phyloP scores from a whole-genome alignment of 2,888 invertebrate species.

The Dryococelus australis region DNA sequence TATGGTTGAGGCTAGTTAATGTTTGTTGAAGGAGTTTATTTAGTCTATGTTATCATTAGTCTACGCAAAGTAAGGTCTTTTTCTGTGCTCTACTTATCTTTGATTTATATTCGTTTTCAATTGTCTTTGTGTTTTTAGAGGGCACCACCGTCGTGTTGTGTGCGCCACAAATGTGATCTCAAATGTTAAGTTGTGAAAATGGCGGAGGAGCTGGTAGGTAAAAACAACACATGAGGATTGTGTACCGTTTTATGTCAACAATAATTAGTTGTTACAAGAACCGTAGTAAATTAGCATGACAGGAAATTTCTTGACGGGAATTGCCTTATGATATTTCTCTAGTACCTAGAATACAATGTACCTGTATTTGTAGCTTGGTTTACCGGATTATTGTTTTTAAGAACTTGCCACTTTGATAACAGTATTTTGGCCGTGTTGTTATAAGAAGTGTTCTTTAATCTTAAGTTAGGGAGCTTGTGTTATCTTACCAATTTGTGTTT shows the following conservation, averaged over 20 bases:
- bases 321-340: neutral
- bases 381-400: neutral
- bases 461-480: neutral
- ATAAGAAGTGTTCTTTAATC: neutral
- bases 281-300: neutral
- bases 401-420: neutral
- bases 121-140: slow-evolving; percentile 50
- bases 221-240: slow-evolving; percentile 51
- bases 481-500: neutral
- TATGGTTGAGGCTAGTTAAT: no score
- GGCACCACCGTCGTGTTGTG: slow-evolving; percentile 48
- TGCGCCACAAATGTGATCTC: slow-evolving; percentile 31
- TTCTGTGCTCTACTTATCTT: neutral
- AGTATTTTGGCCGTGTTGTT: neutral
- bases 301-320: neutral
- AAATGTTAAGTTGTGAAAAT: slow-evolving; percentile 67
- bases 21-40: no score
- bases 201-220: slow-evolving; percentile 81
- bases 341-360: neutral
- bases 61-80: no score
- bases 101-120: slow-evolving; percentile 5
- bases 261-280: no score
- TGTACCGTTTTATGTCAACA: neutral
- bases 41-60: no score
- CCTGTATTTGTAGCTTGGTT: neutral